Evolutionary conservation across 2,113 vertebrate genomes (phyloP).

Genomic region (Otis tarda): DNA sequence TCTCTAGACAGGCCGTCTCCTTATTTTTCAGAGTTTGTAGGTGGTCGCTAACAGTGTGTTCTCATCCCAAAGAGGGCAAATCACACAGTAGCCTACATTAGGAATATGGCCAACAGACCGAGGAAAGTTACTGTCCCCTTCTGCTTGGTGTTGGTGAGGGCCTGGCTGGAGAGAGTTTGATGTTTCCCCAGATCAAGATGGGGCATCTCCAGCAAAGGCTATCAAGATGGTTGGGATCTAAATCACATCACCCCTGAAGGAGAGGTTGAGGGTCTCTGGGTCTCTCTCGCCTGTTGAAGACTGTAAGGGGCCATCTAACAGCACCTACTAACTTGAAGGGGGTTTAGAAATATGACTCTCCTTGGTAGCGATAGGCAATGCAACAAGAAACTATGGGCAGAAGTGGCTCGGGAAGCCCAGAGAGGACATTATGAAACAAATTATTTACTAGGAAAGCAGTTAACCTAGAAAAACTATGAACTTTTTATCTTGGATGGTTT

Average conservation of each 20-base stretch:
- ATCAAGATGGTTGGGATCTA: neutral
- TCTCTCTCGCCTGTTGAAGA: neutral
- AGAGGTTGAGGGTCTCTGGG: neutral
- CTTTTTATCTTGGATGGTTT: neutral
- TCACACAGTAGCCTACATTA: neutral
- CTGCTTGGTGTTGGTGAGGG: neutral
- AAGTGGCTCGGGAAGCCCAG: neutral
- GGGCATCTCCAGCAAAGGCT: neutral
- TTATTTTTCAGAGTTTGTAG: too few species aligned
- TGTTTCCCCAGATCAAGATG: neutral
- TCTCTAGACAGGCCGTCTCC: too few species aligned
- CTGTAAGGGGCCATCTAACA: accelerated
- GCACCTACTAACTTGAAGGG: neutral
- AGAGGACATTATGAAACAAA: neutral
- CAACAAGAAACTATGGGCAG: neutral
- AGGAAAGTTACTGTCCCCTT: neutral
- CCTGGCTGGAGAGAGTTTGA: neutral
- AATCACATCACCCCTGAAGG: neutral
- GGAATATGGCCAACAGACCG: neutral
- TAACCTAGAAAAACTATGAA: neutral
- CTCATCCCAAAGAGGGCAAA: neutral
- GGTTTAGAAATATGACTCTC: accelerated
- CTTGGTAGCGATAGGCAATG: too few species aligned
- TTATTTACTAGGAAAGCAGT: neutral
- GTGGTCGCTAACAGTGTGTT: accelerated